Evolutionary conservation across 2,797 vertebrate species (phyloP).

Genomic region (Catharus ustulatus): DNA sequence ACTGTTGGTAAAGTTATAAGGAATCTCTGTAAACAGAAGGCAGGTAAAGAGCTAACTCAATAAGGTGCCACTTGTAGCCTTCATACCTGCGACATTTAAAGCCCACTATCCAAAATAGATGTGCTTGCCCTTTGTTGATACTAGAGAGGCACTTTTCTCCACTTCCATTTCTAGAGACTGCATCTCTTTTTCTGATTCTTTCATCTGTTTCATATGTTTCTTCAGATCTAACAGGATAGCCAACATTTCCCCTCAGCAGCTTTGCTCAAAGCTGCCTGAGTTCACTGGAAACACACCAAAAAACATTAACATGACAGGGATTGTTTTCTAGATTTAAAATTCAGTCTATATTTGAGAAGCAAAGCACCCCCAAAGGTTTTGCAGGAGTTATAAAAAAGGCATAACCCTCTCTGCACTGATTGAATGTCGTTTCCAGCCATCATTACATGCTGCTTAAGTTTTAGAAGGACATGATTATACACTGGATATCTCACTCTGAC

Average conservation of each 20-base stretch:
- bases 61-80: not conserved
- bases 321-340: not conserved
- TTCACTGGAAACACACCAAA: not conserved
- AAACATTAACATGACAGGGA: not conserved
- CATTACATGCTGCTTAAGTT: not conserved
- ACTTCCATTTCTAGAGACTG: not conserved
- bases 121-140: not conserved
- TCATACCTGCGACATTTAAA: not conserved
- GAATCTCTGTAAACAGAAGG: not conserved
- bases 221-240: not conserved
- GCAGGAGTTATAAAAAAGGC: not conserved
- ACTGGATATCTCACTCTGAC: not conserved
- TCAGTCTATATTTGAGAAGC: not conserved
- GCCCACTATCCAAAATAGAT: not conserved
- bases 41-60: not conserved
- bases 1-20: not conserved
- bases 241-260: not conserved
- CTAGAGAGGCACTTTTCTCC: not conserved
- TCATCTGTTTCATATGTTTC: not conserved
- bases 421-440: not conserved
- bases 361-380: not conserved
- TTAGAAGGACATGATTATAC: not conserved
- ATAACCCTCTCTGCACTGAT: not conserved
- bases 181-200: not conserved
- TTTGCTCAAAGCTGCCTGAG: not conserved